Evolutionary conservation across 2,113 vertebrate genomes (phyloP), one percentile per base, ranked within the genome.

Genomic region (Oreocharis arfaki): DNA sequence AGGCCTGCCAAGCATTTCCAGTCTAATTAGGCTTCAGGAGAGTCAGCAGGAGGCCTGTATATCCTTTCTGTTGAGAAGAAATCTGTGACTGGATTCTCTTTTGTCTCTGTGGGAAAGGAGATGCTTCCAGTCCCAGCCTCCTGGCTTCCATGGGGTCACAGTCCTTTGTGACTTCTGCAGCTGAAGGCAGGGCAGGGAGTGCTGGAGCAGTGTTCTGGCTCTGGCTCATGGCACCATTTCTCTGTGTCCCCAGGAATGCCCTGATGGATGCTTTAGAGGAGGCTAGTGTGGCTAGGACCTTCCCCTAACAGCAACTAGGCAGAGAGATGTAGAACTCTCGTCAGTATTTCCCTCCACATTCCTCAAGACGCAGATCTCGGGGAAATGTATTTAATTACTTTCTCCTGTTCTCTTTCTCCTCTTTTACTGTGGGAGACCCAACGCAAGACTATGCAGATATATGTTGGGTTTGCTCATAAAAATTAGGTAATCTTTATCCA

Each of bases 11-110:
- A 85, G 49, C 69, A 6, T 83, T 92, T 92, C 90, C 77, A 89
- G 52, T 85, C 67, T 93, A 95, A 97, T 97, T 91, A 93, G 86
- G 87, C 84, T 85, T 76, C 91, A 84, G 82, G 27, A 61, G 63
- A 68, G 79, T 27, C 55, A 3, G 53, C 74, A 89, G 60, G 80
- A 89, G 52, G 74, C n/a, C 44, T 71, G 80, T 56, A 27, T 79
- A 84, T 28, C 30, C 11, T 70, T 35, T 71, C 49, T 42, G 23
- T 46, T 71, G 50, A 42, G 76, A 81, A 71, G 33, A 64, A 55
- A 84, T 37, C 33, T 47, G 75, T 47, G 75, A 32, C 68, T 93
- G 60, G 35, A 42, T 84, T 60, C 16, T 93, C 22, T 37, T 47
- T 37, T 56, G 13, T 42, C 39, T 69, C 19, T 44, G 30, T 27